These are phyloP conservation scores for Spea hammondii DNA, from an alignment of 2,797 vertebrate genomes.

Conservation along the genomic window DNA sequence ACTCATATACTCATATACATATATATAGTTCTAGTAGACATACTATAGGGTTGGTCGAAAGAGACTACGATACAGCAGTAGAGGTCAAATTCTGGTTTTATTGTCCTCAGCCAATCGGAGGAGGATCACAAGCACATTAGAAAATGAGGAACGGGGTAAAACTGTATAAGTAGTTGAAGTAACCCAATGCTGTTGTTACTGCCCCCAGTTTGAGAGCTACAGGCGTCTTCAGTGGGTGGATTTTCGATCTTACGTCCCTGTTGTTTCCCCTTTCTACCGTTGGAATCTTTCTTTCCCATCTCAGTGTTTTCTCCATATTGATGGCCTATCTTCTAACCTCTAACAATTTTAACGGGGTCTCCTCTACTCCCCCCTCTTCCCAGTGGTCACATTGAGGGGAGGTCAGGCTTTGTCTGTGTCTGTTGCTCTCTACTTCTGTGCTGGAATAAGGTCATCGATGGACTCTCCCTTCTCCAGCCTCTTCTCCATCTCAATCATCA, in stretches of 20 bases:
- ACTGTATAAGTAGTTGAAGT: not conserved
- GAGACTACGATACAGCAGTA: not conserved
- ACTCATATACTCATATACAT: too few relatives aligned
- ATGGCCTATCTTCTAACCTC: constrained; percentile 23
- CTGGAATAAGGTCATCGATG: constrained; percentile 92
- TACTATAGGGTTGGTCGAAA: too few relatives aligned
- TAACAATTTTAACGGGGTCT: constrained; percentile 22
- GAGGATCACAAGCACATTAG: not conserved
- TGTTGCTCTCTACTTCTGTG: constrained; percentile 72
- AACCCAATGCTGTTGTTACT: not conserved
- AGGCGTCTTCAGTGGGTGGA: not conserved
- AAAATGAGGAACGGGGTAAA: constrained; percentile 3
- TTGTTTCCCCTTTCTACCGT: not conserved
- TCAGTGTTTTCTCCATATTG: constrained; percentile 6
- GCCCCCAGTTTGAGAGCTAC: not conserved
- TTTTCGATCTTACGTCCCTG: not conserved
- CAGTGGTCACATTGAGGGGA: constrained; percentile 18
- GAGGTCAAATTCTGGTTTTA: constrained; percentile 46
- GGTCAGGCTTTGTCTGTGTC: constrained; percentile 28
- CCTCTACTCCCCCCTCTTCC: not conserved
- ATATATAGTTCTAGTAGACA: too few relatives aligned
- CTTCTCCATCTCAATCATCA: constrained; percentile 98
- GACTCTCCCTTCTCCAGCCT: constrained; percentile 89
- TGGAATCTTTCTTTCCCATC: constrained; percentile 1
- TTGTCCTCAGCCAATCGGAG: constrained; percentile 26